These are phyloP conservation scores for Uropsilus gracilis DNA, from an alignment of 2,113 vertebrate species.

Conservation along the genomic window DNA sequence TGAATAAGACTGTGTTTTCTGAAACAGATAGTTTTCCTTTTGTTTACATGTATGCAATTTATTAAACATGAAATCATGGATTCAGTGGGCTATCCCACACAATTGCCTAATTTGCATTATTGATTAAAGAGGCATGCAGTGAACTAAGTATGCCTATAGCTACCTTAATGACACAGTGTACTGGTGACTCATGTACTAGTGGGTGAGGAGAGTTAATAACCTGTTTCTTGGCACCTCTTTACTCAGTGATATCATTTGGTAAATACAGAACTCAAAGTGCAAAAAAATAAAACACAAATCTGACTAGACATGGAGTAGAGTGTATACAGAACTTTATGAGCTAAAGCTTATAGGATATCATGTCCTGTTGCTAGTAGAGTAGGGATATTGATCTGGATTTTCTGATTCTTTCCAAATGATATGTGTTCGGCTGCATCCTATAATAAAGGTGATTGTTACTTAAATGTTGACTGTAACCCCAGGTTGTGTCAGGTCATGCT, in stretches of 20 bases:
- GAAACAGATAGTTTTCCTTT: slow-evolving; percentile 2
- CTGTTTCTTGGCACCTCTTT: neutral
- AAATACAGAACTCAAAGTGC: neutral
- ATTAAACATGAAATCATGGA: slow-evolving; percentile 22
- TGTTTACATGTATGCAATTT: neutral
- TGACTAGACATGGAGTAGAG: neutral
- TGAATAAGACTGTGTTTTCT: neutral
- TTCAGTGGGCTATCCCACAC: neutral
- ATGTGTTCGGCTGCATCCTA: neutral
- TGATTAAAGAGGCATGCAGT: neutral
- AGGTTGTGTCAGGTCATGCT: neutral
- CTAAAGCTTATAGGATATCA: neutral
- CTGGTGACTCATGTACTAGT: slow-evolving; percentile 20
- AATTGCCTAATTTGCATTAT: slow-evolving; percentile 2
- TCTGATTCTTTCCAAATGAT: slow-evolving; percentile 26
- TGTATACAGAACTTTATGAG: neutral
- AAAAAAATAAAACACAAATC: slow-evolving; percentile 1
- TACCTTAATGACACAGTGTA: neutral
- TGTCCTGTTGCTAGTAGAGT: neutral
- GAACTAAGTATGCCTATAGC: neutral
- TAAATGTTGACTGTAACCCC: neutral
- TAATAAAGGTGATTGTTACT: slow-evolving; percentile 6
- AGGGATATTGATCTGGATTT: neutral
- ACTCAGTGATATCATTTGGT: slow-evolving; percentile 14
- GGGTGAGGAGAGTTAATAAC: neutral